Evolutionary conservation across 1,140 invertebrate genomes (phyloP), one percentile per base, ranked within the genome.

Genomic region (Lordiphosa mommai): DNA sequence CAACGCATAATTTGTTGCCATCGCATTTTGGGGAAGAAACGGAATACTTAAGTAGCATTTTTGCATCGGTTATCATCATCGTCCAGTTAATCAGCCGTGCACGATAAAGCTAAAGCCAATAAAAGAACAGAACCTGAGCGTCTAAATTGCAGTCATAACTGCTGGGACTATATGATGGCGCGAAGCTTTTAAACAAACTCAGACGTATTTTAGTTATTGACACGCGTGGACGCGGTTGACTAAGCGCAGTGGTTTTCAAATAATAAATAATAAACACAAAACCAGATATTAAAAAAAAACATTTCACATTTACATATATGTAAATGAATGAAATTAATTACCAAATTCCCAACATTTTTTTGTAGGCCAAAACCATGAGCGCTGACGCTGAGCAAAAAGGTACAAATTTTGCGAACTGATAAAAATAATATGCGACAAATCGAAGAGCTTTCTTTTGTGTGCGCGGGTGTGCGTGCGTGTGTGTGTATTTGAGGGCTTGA

Each of bases 191-290:
- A 37, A 44, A 27, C 37, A 53, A 27, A 41, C 43, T 61, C 76
- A 80, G 65, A 82, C 60, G 66, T 70, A 74, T 71, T 80, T 71
- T 1, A 67, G 66, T 37, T 56, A 70, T 82, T 59, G 70, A 53
- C 56, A 33, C 57, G 65, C 37, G 30, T 37, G 46, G 74, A 74
- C 60, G 65, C 38, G 33, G 10, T 43, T 10, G 34, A 16, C 32
- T 27, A 13, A 7, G 8, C 1, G 16, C 1, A 9, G n/a, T 13
- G 16, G 27, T 52, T 44, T 52, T 13, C 33, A 16, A 2, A 17
- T 17, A 2, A 17, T 17, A 17, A 17, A 17, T n/a, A n/a, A n/a
- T n/a, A n/a, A n/a, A n/a, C n/a, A n/a, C 16, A 1, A 17, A 17
- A 17, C 16, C 16, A 17, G 16, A 17, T 17, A 17, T 17, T 3